Conservation (phyloP, 1,140 invertebrate species). For the Lordiphosa collinella region DNA sequence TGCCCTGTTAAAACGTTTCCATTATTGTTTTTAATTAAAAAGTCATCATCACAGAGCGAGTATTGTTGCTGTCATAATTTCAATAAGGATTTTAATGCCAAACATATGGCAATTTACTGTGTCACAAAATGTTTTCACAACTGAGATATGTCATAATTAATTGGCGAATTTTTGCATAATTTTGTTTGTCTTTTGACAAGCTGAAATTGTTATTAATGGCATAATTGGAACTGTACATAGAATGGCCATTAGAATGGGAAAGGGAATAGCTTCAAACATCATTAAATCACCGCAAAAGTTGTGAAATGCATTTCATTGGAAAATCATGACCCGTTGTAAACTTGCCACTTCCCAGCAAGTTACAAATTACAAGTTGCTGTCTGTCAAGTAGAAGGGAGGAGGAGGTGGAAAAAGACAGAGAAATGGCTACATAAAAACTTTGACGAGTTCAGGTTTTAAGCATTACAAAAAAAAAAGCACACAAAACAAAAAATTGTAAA, state of each 20-base stretch:
- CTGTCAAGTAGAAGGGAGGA: slow-evolving; percentile 32
- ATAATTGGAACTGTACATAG: neutral
- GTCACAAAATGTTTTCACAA: slow-evolving; percentile 18
- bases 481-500: too few relatives aligned
- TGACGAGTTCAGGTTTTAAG: slow-evolving; percentile 28
- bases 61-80: slow-evolving; percentile 40
- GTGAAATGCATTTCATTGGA: slow-evolving; percentile 69
- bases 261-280: slow-evolving; percentile 42
- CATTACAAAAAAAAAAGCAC: neutral
- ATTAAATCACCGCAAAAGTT: slow-evolving; percentile 68
- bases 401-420: slow-evolving; percentile 8
- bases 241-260: neutral
- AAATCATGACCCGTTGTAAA: slow-evolving; percentile 44
- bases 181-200: slow-evolving; percentile 3
- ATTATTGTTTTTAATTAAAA: slow-evolving; percentile 70
- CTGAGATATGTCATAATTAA: slow-evolving; percentile 60
- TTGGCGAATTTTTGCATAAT: slow-evolving; percentile 38
- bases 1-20: neutral
- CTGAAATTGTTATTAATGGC: neutral
- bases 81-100: slow-evolving; percentile 7
- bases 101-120: slow-evolving; percentile 40
- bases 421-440: slow-evolving; percentile 31
- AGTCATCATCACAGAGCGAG: slow-evolving; percentile 48
- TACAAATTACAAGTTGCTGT: slow-evolving; percentile 66
- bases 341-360: slow-evolving; percentile 33